Conservation (phyloP, 2,113 vertebrate genomes). For the Falcunculus frontatus region DNA sequence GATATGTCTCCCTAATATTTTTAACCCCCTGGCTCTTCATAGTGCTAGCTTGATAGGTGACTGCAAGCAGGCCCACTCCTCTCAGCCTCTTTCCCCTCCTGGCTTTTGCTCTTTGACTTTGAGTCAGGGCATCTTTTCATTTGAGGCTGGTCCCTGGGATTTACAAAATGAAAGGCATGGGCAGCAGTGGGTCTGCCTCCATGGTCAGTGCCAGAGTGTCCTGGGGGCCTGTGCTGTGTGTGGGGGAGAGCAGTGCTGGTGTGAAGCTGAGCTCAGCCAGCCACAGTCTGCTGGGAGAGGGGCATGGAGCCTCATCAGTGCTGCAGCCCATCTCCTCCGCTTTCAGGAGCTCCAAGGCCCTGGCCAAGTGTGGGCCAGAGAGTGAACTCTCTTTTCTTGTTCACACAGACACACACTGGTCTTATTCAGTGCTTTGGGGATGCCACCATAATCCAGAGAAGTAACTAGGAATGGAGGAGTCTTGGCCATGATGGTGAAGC, state of each 20-base stretch:
- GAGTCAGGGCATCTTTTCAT: background rate
- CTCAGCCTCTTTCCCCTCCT: background rate
- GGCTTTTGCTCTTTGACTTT: background rate
- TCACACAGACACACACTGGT: accelerated
- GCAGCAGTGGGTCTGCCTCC: background rate
- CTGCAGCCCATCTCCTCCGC: background rate
- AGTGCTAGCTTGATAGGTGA: background rate
- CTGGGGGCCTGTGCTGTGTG: background rate
- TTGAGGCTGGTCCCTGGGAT: background rate
- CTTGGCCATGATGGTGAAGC: background rate
- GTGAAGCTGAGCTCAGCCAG: background rate
- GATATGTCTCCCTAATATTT: background rate
- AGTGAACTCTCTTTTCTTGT: background rate
- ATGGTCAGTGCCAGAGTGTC: background rate
- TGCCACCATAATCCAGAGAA: background rate
- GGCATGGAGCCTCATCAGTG: accelerated
- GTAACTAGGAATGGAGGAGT: background rate
- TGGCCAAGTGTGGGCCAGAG: accelerated
- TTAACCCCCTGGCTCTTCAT: background rate
- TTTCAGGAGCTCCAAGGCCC: background rate
- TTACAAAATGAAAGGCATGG: background rate
- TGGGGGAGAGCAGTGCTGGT: background rate
- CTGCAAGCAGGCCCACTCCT: background rate
- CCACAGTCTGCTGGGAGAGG: accelerated
- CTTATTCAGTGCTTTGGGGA: background rate